Percentiles rank a stretch among this genome's conserved stretches.
Evolutionary conservation across 2,113 vertebrate species (phyloP).

Genomic region (Prolemur simus): DNA sequence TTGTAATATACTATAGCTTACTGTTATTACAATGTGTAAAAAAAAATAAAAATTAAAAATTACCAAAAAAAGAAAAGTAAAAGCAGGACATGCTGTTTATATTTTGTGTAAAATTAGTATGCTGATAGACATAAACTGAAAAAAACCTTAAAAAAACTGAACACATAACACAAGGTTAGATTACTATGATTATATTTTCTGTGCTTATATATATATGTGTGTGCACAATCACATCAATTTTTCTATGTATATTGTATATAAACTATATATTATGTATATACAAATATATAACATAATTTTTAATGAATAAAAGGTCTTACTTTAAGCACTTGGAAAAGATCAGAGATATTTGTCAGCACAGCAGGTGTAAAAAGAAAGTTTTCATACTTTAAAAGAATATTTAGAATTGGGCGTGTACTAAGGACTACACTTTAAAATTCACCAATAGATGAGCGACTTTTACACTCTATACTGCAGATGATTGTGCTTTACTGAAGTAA

Average conservation of each 20-base stretch:
- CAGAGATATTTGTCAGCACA: constrained; percentile 4
- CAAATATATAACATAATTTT: background rate
- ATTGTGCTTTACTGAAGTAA: background rate
- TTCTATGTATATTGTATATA: background rate
- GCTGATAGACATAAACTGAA: background rate
- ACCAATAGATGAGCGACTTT: background rate
- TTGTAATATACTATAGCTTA: background rate
- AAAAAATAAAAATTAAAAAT: background rate
- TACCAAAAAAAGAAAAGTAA: background rate
- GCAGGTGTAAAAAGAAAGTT: background rate
- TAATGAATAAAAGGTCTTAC: background rate
- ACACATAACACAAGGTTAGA: background rate
- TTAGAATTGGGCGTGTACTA: background rate
- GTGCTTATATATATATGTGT: background rate
- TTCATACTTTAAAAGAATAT: background rate
- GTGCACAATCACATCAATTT: background rate
- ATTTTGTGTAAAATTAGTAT: background rate
- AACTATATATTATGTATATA: background rate
- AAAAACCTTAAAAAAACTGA: background rate
- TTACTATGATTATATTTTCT: background rate
- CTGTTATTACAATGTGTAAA: background rate
- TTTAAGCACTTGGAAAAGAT: constrained; percentile 22
- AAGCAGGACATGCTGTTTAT: background rate
- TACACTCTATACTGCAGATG: background rate
- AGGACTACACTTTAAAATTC: background rate